Evolutionary conservation across 2,888 invertebrate species (phyloP).

Genomic region (Agriopis leucophaearia): DNA sequence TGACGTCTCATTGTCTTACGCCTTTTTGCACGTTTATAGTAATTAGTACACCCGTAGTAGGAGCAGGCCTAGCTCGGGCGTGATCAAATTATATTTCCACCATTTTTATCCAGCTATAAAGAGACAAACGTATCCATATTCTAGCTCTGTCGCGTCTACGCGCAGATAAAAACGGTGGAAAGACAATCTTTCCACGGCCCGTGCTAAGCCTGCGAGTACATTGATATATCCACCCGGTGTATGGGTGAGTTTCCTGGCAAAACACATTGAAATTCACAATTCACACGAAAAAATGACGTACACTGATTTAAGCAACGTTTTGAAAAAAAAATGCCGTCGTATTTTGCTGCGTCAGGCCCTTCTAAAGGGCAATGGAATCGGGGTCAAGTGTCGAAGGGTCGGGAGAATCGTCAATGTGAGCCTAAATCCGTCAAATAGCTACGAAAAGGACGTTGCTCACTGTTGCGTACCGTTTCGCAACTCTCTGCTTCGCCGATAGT

Average conservation of each 20-base stretch:
- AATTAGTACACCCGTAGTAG: no score
- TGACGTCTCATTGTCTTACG: no score
- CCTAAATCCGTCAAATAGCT: constrained; percentile 27
- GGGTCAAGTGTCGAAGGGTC: constrained; percentile 29
- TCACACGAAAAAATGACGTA: neutral
- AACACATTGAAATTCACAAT: neutral
- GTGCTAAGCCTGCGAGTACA: no score
- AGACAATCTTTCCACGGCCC: no score
- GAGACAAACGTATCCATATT: no score
- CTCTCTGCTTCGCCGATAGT: neutral
- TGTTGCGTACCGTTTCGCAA: constrained; percentile 4
- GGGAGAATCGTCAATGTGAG: constrained; percentile 11
- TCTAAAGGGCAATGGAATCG: constrained; percentile 20
- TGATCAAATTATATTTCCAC: no score
- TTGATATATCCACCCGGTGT: no score
- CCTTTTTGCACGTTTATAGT: no score
- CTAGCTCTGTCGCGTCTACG: no score
- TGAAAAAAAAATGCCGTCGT: neutral
- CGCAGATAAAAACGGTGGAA: no score
- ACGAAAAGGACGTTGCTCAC: constrained; percentile 9
- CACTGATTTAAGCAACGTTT: constrained; percentile 2
- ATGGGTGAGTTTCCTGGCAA: neutral
- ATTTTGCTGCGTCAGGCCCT: constrained; percentile 17
- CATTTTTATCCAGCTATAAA: no score
- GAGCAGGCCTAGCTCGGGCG: no score